phyloP scores from a whole-genome alignment of 2,888 invertebrate species.

The Merodon equestris region DNA sequence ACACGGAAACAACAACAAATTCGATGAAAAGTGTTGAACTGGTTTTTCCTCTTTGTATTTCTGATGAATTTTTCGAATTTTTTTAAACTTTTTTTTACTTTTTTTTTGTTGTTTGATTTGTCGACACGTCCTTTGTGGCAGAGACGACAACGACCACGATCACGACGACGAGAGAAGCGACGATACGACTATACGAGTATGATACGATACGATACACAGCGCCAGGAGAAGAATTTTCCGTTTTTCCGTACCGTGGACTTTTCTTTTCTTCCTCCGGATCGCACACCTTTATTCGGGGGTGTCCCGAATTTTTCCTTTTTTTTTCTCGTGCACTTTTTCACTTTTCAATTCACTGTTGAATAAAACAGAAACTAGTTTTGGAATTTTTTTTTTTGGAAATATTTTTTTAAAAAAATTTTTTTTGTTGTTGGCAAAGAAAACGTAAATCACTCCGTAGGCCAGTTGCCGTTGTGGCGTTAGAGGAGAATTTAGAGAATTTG shows the following conservation, averaged over 20 bases:
- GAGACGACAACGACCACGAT: no score
- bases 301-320: slow-evolving; percentile 15
- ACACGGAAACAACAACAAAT: no score
- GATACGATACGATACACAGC: background rate
- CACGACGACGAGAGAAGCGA: no score
- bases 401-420: slow-evolving; percentile 25
- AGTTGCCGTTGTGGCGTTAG: slow-evolving; percentile 61
- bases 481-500: slow-evolving; percentile 65
- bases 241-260: background rate
- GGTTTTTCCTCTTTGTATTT: no score
- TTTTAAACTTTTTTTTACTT: no score
- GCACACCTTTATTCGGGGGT: slow-evolving; percentile 11
- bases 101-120: no score
- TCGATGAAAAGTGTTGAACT: no score
- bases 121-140: no score
- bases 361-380: slow-evolving; percentile 7
- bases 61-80: no score
- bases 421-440: slow-evolving; percentile 37
- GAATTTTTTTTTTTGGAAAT: slow-evolving; percentile 28
- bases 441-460: slow-evolving; percentile 49
- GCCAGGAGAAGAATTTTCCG: background rate
- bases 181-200: no score
- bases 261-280: slow-evolving; percentile 16
- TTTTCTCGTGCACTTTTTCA: slow-evolving; percentile 16
- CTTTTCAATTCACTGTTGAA: slow-evolving; percentile 15